Conservation (phyloP, 2,113 vertebrate genomes). For the Scomber scombrus region DNA sequence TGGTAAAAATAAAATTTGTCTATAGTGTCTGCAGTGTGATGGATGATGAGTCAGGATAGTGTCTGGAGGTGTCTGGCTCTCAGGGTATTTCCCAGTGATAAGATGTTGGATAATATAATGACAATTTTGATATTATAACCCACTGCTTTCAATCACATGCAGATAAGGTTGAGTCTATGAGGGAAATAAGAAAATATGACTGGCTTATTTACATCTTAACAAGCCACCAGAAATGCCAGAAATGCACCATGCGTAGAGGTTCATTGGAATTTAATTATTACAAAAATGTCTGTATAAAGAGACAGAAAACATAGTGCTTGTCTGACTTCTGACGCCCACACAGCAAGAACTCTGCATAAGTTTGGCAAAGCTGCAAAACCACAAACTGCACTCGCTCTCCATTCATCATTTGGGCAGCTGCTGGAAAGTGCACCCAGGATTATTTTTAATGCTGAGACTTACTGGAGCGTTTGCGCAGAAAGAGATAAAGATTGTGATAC, state of each 20-base stretch:
- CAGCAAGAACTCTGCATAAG: constrained; percentile 38
- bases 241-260: neutral
- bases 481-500: constrained; percentile 17
- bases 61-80: constrained; percentile 70
- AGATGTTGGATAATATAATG: constrained; percentile 5
- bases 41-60: constrained; percentile 72
- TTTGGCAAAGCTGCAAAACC: constrained; percentile 59
- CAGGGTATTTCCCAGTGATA: constrained; percentile 72
- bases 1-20: constrained; percentile 62
- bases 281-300: neutral
- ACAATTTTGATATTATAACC: neutral
- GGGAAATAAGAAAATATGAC: neutral
- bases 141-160: neutral
- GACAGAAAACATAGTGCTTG: neutral
- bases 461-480: neutral
- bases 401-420: constrained; percentile 65
- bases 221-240: too few relatives aligned
- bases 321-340: constrained; percentile 29
- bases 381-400: constrained; percentile 50
- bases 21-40: constrained; percentile 46
- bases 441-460: constrained; percentile 32
- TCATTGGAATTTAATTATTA: neutral
- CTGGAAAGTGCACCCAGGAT: constrained; percentile 26
- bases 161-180: neutral
- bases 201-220: neutral